A percentile compares a stretch with the other conserved stretches of the same genome.
Evolutionary conservation across 1,140 invertebrate species (phyloP).

Genomic region (Tetramorium parvispinum): DNA sequence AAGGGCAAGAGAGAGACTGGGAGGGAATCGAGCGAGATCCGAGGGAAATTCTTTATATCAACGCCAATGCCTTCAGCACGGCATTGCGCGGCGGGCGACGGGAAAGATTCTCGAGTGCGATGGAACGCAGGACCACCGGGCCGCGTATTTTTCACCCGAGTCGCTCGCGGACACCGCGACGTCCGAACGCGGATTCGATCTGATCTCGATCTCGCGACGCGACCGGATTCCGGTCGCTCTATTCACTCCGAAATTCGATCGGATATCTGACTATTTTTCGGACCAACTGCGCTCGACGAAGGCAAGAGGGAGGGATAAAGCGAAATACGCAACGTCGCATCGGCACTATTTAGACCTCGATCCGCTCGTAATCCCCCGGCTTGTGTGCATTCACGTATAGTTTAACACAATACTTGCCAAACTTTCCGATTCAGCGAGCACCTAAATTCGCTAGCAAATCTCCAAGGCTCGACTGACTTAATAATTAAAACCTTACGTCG

Average conservation of each 20-base stretch:
- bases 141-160: conserved; percentile 67
- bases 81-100: conserved; percentile 2
- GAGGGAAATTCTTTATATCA: conserved; percentile 80
- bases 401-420: conserved; percentile 24
- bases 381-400: conserved; percentile 14
- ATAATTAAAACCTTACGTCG: conserved; percentile 18
- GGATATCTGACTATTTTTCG: neutral
- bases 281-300: neutral
- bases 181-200: neutral
- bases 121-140: conserved; percentile 47
- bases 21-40: conserved; percentile 65
- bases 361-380: conserved; percentile 33
- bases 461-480: neutral
- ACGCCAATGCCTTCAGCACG: conserved; percentile 62
- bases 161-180: conserved; percentile 6
- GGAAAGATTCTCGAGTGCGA: conserved; percentile 68
- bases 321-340: conserved; percentile 27
- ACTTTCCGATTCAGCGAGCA: conserved; percentile 26
- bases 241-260: conserved; percentile 43
- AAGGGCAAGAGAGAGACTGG: conserved; percentile 46
- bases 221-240: neutral
- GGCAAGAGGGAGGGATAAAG: neutral
- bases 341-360: conserved; percentile 30
- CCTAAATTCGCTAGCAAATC: conserved; percentile 14
- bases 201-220: neutral